phyloP scores from a whole-genome alignment of 2,797 vertebrate species.

The Phrynocephalus guinanensis region DNA sequence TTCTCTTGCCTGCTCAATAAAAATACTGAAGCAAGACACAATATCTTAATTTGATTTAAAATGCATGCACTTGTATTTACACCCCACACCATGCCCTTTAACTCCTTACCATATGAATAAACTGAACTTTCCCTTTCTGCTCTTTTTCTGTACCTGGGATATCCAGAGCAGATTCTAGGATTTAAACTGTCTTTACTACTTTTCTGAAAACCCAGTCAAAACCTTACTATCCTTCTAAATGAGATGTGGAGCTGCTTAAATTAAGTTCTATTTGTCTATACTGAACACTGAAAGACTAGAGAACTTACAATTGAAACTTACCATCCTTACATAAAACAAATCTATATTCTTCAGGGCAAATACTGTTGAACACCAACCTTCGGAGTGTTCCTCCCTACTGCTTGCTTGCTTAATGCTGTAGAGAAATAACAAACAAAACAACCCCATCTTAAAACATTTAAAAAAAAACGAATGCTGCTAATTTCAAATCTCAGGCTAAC shows the following conservation, averaged over 20 bases:
- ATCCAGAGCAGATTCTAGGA: not conserved
- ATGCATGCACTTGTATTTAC: no score
- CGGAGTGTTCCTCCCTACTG: not conserved
- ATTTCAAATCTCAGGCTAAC: not conserved
- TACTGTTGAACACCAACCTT: slow-evolving; percentile 37
- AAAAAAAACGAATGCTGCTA: no score
- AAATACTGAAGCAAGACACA: not conserved
- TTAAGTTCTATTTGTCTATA: not conserved
- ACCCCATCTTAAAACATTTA: no score
- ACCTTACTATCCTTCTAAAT: not conserved
- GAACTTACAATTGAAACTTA: slow-evolving; percentile 16
- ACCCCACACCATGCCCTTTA: no score
- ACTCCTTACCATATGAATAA: not conserved
- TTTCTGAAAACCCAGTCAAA: not conserved
- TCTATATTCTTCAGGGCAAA: not conserved
- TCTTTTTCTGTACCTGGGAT: not conserved
- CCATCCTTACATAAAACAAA: not conserved
- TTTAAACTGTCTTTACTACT: not conserved
- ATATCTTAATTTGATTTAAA: no score
- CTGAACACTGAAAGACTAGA: not conserved
- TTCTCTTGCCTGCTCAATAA: not conserved
- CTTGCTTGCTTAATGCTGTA: slow-evolving; percentile 14
- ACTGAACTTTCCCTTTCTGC: not conserved
- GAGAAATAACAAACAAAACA: not conserved
- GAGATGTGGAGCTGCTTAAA: not conserved